These are phyloP conservation scores for Rhagonycha lutea DNA, from an alignment of 2,888 invertebrate genomes.

Conservation along the genomic window DNA sequence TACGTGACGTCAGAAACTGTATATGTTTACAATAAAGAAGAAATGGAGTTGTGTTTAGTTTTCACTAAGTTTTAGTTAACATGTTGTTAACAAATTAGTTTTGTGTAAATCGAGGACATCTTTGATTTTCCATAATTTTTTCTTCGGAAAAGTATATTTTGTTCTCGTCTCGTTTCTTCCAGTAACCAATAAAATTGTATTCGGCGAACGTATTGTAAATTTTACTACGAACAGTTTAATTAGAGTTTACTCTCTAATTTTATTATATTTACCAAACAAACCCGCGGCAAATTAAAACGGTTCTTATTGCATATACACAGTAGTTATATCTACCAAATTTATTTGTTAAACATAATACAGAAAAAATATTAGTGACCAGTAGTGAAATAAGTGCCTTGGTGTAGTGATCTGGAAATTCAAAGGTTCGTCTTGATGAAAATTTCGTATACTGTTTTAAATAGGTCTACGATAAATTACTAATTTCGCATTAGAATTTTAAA, in stretches of 20 bases:
- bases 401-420: background rate
- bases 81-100: conserved; percentile 4
- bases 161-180: background rate
- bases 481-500: too few species aligned
- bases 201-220: conserved; percentile 10
- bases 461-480: too few species aligned
- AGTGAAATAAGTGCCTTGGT: background rate
- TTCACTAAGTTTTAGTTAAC: background rate
- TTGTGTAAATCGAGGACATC: conserved; percentile 12
- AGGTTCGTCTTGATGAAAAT: background rate
- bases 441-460: too few species aligned
- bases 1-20: background rate
- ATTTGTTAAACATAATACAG: background rate
- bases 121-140: conserved; percentile 3
- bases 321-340: background rate
- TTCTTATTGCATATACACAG: background rate
- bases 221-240: conserved; percentile 12
- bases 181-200: background rate
- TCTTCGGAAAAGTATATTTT: background rate
- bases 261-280: conserved; percentile 23
- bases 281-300: conserved; percentile 1
- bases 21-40: background rate
- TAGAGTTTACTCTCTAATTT: conserved; percentile 23
- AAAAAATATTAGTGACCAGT: background rate
- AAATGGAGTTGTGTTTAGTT: background rate